A percentile compares a stretch with the other conserved stretches of the same genome.
Evolutionary conservation across 92 coral and sea anemone genomes (phyloP).

Genomic region (Epizoanthus fatuus): DNA sequence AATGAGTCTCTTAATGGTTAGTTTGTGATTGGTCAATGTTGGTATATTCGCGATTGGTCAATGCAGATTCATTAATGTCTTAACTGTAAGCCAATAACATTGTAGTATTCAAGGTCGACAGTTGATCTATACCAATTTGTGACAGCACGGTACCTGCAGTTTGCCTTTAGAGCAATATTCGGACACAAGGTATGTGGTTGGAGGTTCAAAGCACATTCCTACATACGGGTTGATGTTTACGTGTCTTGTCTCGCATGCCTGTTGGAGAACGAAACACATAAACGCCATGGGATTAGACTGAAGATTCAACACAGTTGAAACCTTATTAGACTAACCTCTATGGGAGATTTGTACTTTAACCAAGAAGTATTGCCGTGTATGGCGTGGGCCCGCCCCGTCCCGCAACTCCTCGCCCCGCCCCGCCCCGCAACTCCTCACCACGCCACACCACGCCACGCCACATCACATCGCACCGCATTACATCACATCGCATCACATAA

Average conservation of each 20-base stretch:
- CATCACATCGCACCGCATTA: no score
- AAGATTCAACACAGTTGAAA: background rate
- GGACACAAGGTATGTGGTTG: constrained; percentile 64
- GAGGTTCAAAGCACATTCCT: constrained; percentile 78
- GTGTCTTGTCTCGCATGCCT: constrained; percentile 86
- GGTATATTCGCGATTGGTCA: background rate
- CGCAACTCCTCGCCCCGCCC: no score
- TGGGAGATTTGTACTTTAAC: no score
- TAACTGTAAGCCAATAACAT: background rate
- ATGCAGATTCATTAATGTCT: background rate
- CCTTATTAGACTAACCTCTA: no score
- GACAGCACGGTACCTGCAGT: constrained; percentile 57
- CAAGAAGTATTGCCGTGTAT: no score
- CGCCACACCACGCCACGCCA: no score
- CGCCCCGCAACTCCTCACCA: no score
- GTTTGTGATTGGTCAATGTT: no score
- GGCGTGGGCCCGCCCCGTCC: no score
- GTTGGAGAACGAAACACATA: background rate
- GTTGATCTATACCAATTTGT: background rate
- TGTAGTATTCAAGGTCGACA: no score
- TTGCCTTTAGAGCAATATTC: constrained; percentile 88
- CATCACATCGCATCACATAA: no score
- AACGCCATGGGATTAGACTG: background rate
- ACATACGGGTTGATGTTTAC: constrained; percentile 80
- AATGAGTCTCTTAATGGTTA: no score